A percentile compares a stretch with the other conserved stretches of the same genome.
phyloP scores from a whole-genome alignment of 2,888 invertebrate species.

The Platerodrilus igneus region DNA sequence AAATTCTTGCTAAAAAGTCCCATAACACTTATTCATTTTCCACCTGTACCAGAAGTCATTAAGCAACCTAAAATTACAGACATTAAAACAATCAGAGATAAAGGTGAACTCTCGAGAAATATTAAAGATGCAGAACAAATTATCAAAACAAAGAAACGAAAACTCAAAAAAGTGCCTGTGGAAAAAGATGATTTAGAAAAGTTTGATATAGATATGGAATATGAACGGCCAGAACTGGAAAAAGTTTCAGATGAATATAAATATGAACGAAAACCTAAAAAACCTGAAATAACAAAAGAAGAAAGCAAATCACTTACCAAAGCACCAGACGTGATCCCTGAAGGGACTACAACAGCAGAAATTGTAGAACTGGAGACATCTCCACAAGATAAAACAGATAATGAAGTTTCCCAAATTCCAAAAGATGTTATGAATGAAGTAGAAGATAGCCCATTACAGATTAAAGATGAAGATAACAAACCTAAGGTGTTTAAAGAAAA shows the following conservation, averaged over 20 bases:
- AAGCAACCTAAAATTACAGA: conserved; percentile 38
- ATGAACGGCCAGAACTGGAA: conserved; percentile 39
- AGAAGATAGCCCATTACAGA: conserved; percentile 29
- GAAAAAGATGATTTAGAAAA: conserved; percentile 48
- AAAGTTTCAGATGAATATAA: conserved; percentile 40
- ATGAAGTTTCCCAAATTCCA: conserved; percentile 33
- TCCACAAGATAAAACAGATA: conserved; percentile 27
- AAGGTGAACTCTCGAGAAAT: conserved; percentile 50
- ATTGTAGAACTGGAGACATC: conserved; percentile 33
- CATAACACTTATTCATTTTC: conserved; percentile 54
- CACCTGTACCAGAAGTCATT: conserved; percentile 40
- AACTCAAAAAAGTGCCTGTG: conserved; percentile 35
- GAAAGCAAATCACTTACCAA: no score
- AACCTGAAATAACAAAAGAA: conserved; percentile 11
- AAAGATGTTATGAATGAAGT: no score
- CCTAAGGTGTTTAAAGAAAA: conserved; percentile 41
- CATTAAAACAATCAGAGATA: conserved; percentile 39
- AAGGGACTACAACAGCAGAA: conserved; percentile 25
- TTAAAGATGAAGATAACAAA: conserved; percentile 15
- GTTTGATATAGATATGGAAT: conserved; percentile 47
- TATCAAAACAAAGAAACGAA: conserved; percentile 41
- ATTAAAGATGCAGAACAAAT: conserved; percentile 48
- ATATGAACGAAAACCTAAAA: conserved; percentile 32
- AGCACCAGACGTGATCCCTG: conserved; percentile 29
- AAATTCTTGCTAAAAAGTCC: conserved; percentile 68